Conservation (phyloP, 1,140 invertebrate genomes). For the Hetaerina americana region DNA sequence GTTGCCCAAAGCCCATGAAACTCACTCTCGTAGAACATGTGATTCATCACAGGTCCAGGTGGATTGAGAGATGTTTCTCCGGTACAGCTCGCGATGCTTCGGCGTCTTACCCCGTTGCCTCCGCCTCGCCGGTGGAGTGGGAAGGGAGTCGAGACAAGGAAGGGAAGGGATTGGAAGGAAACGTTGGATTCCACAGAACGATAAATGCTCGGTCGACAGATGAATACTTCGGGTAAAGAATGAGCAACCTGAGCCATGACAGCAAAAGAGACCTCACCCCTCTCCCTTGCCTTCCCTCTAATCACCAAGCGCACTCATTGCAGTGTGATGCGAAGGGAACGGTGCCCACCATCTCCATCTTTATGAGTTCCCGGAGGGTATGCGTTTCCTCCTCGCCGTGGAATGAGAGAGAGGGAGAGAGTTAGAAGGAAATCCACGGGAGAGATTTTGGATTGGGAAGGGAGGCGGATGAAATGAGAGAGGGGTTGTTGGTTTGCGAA, state of each 20-base stretch:
- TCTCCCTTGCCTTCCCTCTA: no score
- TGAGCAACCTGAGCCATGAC: no score
- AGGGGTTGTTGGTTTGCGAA: background rate
- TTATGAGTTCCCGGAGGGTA: background rate
- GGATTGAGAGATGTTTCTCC: background rate
- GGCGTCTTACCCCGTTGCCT: no score
- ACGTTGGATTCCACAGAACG: no score
- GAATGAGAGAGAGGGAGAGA: background rate
- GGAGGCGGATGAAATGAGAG: no score
- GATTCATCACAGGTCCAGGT: background rate
- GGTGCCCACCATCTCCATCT: background rate
- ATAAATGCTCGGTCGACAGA: no score
- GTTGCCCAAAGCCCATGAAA: no score
- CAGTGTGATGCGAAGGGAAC: background rate
- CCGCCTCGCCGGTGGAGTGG: background rate
- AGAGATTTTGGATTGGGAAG: no score
- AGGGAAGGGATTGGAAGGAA: no score
- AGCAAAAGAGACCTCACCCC: no score
- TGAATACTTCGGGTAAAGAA: no score
- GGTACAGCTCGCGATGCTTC: background rate
- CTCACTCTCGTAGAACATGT: no score
- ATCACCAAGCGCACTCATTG: background rate
- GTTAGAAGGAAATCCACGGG: background rate
- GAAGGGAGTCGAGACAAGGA: background rate
- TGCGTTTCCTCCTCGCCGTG: background rate